Evolutionary conservation across 2,113 vertebrate genomes (phyloP).

Genomic region (Xiphorhynchus elegans): DNA sequence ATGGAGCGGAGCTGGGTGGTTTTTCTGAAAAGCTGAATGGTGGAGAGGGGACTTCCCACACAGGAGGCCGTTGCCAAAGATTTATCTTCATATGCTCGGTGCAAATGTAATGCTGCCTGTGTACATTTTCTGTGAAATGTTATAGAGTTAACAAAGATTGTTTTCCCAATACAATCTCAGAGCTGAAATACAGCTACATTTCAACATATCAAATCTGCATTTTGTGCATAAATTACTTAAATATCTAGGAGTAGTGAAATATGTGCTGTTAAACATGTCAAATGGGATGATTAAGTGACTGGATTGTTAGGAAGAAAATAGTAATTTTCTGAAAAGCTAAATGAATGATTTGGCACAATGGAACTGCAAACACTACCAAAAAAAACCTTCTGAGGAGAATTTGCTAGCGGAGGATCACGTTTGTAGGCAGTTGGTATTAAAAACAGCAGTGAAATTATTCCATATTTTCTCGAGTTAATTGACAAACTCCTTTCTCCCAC

Average conservation of each 20-base stretch:
- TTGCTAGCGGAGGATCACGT: neutral
- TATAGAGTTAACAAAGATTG: neutral
- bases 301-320: slow-evolving; percentile 44
- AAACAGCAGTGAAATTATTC: slow-evolving; percentile 10
- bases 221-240: slow-evolving; percentile 46
- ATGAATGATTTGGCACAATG: slow-evolving; percentile 38
- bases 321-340: slow-evolving; percentile 51
- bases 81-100: neutral
- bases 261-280: slow-evolving; percentile 59
- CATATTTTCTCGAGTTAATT: neutral
- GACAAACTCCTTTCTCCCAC: neutral
- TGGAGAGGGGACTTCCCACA: neutral
- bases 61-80: neutral
- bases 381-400: neutral
- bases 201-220: slow-evolving; percentile 4
- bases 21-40: neutral
- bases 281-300: slow-evolving; percentile 36
- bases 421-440: slow-evolving; percentile 10
- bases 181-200: neutral
- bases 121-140: neutral
- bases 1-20: neutral
- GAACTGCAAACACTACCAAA: neutral
- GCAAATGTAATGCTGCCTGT: neutral
- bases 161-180: neutral
- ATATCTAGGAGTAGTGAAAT: neutral